Evolutionary conservation across 1,140 invertebrate genomes (phyloP).

Genomic region (Drosophila takahashii): DNA sequence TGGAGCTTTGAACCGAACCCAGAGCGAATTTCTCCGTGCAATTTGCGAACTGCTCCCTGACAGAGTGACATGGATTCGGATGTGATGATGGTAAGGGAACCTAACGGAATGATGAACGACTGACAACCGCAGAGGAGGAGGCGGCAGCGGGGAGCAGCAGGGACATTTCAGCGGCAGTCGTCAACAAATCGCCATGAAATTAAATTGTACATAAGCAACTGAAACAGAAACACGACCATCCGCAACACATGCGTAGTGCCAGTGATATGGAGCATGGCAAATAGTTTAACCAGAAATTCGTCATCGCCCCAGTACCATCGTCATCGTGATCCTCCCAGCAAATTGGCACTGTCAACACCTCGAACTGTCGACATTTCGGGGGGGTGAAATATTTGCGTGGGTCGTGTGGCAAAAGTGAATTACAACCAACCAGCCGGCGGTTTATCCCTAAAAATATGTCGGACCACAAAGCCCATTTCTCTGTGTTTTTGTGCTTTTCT

Average conservation of each 20-base stretch:
- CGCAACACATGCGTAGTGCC: neutral
- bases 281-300: slow-evolving; percentile 81
- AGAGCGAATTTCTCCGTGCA: slow-evolving; percentile 63
- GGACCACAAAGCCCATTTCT: slow-evolving; percentile 3
- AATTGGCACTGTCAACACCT: slow-evolving; percentile 78
- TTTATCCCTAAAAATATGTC: slow-evolving; percentile 31
- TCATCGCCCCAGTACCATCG: slow-evolving; percentile 57
- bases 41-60: slow-evolving; percentile 63
- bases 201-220: slow-evolving; percentile 69
- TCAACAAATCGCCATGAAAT: slow-evolving; percentile 77
- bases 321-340: slow-evolving; percentile 45
- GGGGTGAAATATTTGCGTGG: slow-evolving; percentile 14
- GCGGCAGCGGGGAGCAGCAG: neutral
- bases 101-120: slow-evolving; percentile 64
- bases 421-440: slow-evolving; percentile 22
- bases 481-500: neutral
- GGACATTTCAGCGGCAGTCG: slow-evolving; percentile 48
- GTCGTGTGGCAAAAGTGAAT: slow-evolving; percentile 28
- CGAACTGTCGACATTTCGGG: slow-evolving; percentile 18
- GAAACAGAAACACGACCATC: slow-evolving; percentile 14
- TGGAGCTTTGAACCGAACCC: neutral
- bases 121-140: slow-evolving; percentile 56
- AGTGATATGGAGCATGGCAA: slow-evolving; percentile 43
- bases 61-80: slow-evolving; percentile 46
- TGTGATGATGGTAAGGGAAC: slow-evolving; percentile 25